phyloP scores from a whole-genome alignment of 2,888 invertebrate species.

The Trichacis sp. region DNA sequence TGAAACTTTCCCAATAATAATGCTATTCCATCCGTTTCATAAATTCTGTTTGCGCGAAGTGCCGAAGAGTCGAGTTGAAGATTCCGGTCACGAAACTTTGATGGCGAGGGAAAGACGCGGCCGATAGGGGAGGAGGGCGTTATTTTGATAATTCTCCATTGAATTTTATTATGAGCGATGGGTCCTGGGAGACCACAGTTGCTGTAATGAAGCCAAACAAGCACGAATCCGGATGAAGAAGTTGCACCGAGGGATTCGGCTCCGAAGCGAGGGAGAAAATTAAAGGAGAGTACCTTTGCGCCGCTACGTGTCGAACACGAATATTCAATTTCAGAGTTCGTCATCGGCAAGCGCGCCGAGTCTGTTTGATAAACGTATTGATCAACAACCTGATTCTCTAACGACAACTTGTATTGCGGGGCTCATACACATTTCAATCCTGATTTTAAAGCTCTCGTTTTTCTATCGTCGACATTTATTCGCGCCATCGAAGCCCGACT shows the following conservation, averaged over 20 bases:
- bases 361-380: slow-evolving; percentile 18
- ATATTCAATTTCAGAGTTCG: slow-evolving; percentile 24
- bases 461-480: not conserved
- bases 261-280: slow-evolving; percentile 23
- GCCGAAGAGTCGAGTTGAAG: too few species aligned
- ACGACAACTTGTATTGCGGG: not conserved
- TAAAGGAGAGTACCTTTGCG: slow-evolving; percentile 20
- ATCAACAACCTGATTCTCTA: not conserved
- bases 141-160: slow-evolving; percentile 30
- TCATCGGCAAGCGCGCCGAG: slow-evolving; percentile 13
- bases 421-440: not conserved
- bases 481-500: not conserved
- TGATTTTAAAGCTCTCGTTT: not conserved
- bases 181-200: slow-evolving; percentile 22
- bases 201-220: slow-evolving; percentile 24
- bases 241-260: slow-evolving; percentile 24
- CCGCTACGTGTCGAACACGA: slow-evolving; percentile 25
- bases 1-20: too few species aligned
- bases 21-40: too few species aligned
- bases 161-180: slow-evolving; percentile 39
- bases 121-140: slow-evolving; percentile 21
- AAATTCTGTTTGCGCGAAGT: too few species aligned
- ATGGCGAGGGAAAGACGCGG: not conserved
- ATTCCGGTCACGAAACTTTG: too few species aligned
- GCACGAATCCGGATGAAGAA: slow-evolving; percentile 29